phyloP scores from a whole-genome alignment of 2,888 invertebrate species.

The Acleris cristana region DNA sequence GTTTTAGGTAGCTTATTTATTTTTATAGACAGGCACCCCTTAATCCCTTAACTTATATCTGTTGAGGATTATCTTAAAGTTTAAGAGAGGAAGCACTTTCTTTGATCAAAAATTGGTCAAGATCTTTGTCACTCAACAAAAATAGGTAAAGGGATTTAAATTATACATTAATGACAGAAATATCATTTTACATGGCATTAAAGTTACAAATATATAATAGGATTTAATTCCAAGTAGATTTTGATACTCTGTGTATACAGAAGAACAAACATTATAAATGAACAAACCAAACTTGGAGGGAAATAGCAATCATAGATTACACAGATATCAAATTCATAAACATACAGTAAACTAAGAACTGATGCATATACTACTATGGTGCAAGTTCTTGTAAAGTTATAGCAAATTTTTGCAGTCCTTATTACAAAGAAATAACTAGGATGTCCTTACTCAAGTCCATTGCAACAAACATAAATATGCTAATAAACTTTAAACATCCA shows the following conservation, averaged over 20 bases:
- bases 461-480: slow-evolving; percentile 53
- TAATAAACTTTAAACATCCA: slow-evolving; percentile 57
- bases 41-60: not conserved
- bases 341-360: slow-evolving; percentile 46
- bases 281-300: slow-evolving; percentile 20
- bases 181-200: slow-evolving; percentile 15
- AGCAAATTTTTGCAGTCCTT: slow-evolving; percentile 77
- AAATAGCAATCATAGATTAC: slow-evolving; percentile 32
- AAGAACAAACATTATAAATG: slow-evolving; percentile 14
- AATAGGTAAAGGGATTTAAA: not conserved
- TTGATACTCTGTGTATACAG: slow-evolving; percentile 25
- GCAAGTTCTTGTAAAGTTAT: slow-evolving; percentile 67
- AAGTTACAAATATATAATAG: slow-evolving; percentile 27
- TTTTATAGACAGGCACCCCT: slow-evolving; percentile 4
- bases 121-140: no score
- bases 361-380: slow-evolving; percentile 55
- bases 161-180: slow-evolving; percentile 19
- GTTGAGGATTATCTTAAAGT: not conserved
- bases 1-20: slow-evolving; percentile 9
- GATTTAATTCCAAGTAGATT: slow-evolving; percentile 25
- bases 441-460: slow-evolving; percentile 66
- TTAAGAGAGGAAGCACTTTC: no score
- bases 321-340: slow-evolving; percentile 40
- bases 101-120: no score
- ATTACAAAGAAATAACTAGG: slow-evolving; percentile 62